Conservation (phyloP, 2,113 vertebrate genomes). For the Halcyon senegalensis region DNA sequence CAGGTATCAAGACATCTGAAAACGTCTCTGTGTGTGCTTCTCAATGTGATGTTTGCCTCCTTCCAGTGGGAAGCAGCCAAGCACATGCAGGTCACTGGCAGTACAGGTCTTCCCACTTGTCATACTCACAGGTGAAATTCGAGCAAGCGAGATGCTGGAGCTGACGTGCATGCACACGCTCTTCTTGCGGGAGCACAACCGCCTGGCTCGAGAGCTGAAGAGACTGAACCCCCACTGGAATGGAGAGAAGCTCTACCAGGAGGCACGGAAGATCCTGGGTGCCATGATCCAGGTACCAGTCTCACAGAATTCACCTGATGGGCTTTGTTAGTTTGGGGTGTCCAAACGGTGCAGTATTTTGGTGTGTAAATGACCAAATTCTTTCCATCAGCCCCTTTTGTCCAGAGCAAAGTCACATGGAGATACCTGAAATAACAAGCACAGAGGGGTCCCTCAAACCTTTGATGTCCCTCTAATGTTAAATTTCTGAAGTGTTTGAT, state of each 20-base stretch:
- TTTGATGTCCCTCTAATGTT: background rate
- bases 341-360: background rate
- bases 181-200: conserved; percentile 89
- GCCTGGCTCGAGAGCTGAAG: conserved; percentile 79
- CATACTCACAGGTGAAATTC: conserved; percentile 78
- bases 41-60: rapidly evolving
- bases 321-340: background rate
- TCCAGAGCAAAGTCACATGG: background rate
- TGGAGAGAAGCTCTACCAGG: conserved; percentile 83
- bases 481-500: background rate
- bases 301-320: rapidly evolving
- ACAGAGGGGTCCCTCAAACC: background rate
- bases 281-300: conserved; percentile 84
- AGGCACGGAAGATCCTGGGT: conserved; percentile 87
- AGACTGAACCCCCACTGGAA: conserved; percentile 83
- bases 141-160: conserved; percentile 86
- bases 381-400: background rate
- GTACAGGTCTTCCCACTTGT: background rate
- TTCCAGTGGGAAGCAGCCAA: background rate
- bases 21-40: background rate
- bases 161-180: conserved; percentile 84
- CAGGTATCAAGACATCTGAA: rapidly evolving
- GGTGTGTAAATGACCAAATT: background rate
- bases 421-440: background rate
- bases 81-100: background rate